A percentile compares a stretch with the other conserved stretches of the same genome.
These are phyloP conservation scores for Manis crassicaudata DNA, from an alignment of 2,797 vertebrate genomes.

Conservation along the genomic window DNA sequence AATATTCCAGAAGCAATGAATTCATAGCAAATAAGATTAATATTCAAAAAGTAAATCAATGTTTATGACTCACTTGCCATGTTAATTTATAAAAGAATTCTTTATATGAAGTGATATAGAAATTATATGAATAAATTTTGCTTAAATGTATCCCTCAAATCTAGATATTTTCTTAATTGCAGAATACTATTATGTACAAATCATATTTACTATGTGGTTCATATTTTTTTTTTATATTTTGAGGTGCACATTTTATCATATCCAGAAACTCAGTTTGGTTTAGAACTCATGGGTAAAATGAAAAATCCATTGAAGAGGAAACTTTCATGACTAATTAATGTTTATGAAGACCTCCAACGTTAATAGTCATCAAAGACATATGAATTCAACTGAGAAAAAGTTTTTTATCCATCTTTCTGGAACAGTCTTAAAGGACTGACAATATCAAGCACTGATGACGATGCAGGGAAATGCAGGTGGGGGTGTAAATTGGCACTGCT, in stretches of 20 bases:
- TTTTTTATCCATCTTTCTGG: neutral
- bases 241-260: neutral
- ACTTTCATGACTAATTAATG: neutral
- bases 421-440: neutral
- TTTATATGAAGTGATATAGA: neutral
- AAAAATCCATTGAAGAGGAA: neutral
- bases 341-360: neutral
- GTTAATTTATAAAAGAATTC: conserved; percentile 38
- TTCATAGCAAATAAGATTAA: neutral
- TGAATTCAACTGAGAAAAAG: neutral
- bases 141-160: neutral
- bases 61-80: conserved; percentile 19
- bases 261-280: neutral
- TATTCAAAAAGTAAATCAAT: neutral
- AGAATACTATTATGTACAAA: neutral
- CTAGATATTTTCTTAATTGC: neutral
- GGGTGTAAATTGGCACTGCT: too few relatives aligned
- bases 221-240: neutral
- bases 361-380: neutral
- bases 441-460: too few relatives aligned
- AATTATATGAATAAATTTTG: conserved; percentile 15
- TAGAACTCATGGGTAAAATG: neutral
- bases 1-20: neutral
- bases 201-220: neutral
- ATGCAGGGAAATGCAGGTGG: fast-evolving